Conservation (phyloP, 2,888 invertebrate genomes). For the Hesperia comma region DNA sequence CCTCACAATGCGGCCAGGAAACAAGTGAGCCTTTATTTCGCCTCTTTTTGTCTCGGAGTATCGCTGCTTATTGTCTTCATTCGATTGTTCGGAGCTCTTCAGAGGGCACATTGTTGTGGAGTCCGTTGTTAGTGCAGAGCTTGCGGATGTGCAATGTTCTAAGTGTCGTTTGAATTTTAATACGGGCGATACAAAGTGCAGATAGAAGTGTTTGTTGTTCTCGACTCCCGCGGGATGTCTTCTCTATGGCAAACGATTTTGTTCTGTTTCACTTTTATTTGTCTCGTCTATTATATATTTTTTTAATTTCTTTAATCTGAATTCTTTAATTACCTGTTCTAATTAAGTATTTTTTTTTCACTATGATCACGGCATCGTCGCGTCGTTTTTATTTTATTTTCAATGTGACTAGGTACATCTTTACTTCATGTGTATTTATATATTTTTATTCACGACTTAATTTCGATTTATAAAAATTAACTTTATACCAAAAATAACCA, state of each 20-base stretch:
- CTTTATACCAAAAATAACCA: too few relatives aligned
- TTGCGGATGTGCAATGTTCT: slow-evolving; percentile 80
- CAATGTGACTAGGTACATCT: too few relatives aligned
- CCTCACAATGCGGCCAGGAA: slow-evolving; percentile 85
- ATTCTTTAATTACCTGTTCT: too few relatives aligned
- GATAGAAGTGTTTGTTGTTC: slow-evolving; percentile 32
- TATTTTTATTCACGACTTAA: too few relatives aligned
- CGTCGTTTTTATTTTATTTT: too few relatives aligned
- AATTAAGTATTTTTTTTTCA: too few relatives aligned
- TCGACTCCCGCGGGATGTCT: slow-evolving; percentile 16
- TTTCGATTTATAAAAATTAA: too few relatives aligned
- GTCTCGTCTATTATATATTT: neutral
- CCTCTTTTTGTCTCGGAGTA: slow-evolving; percentile 85
- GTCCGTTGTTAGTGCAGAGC: slow-evolving; percentile 80
- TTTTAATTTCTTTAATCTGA: too few relatives aligned
- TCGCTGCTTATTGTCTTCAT: slow-evolving; percentile 85
- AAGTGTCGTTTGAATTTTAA: slow-evolving; percentile 78
- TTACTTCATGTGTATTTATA: too few relatives aligned
- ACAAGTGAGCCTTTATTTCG: slow-evolving; percentile 85
- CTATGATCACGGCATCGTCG: too few relatives aligned
- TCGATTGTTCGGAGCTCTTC: slow-evolving; percentile 85
- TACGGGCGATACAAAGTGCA: slow-evolving; percentile 57
- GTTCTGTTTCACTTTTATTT: neutral
- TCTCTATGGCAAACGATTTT: slow-evolving; percentile 2
- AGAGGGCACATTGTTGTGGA: slow-evolving; percentile 84